phyloP scores from a whole-genome alignment of 2,797 vertebrate species.

The Lagocephalus sceleratus region DNA sequence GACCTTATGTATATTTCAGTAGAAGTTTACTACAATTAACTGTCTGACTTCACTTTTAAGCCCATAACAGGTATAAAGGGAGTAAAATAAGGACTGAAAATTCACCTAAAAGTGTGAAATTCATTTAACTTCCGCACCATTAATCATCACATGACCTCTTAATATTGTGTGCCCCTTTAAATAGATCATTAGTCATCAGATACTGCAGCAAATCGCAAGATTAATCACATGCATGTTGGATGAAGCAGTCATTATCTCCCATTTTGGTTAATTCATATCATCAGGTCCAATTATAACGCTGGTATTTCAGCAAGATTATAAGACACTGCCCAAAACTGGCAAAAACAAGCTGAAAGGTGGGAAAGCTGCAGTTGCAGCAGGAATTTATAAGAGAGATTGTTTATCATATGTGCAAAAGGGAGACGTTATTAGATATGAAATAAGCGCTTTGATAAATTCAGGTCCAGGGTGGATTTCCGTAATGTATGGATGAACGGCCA shows the following conservation, averaged over 20 bases:
- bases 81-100: background rate
- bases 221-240: too few relatives aligned
- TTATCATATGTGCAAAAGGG: background rate
- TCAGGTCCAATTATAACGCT: too few relatives aligned
- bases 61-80: background rate
- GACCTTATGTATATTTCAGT: background rate
- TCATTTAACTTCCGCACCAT: background rate
- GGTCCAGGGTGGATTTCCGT: background rate
- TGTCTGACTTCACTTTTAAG: background rate
- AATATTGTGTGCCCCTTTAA: background rate
- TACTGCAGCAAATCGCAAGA: too few relatives aligned
- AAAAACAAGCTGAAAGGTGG: too few relatives aligned
- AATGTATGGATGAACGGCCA: background rate
- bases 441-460: slow-evolving; percentile 3
- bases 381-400: background rate
- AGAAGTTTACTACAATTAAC: background rate
- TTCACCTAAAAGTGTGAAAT: background rate
- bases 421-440: background rate
- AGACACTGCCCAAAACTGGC: too few relatives aligned
- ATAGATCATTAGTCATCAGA: background rate
- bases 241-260: too few relatives aligned
- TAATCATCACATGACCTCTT: background rate
- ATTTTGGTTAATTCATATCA: too few relatives aligned
- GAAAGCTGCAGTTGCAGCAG: too few relatives aligned
- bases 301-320: too few relatives aligned